Conservation (phyloP, 2,888 invertebrate species). For the Drosophila pegasa region DNA sequence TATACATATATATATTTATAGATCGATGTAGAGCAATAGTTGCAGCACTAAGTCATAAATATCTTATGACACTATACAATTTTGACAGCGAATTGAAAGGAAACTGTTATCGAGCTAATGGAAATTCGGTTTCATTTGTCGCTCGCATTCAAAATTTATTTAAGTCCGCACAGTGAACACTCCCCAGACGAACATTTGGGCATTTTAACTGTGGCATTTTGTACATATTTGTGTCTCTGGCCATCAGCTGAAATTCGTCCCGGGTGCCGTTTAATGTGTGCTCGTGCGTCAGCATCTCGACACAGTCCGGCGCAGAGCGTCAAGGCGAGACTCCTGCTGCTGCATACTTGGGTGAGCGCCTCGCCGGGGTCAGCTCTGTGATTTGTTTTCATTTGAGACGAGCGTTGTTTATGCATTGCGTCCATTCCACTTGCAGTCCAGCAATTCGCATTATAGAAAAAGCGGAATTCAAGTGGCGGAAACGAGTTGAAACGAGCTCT, state of each 20-base stretch:
- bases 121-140: background rate
- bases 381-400: slow-evolving; percentile 36
- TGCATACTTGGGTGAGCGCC: slow-evolving; percentile 31
- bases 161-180: slow-evolving; percentile 41
- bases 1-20: background rate
- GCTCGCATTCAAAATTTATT: slow-evolving; percentile 44
- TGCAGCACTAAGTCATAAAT: background rate
- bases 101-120: slow-evolving; percentile 4
- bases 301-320: slow-evolving; percentile 11
- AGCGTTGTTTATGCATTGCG: slow-evolving; percentile 24
- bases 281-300: slow-evolving; percentile 33
- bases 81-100: background rate
- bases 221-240: slow-evolving; percentile 2
- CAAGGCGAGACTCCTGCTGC: slow-evolving; percentile 2
- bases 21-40: background rate
- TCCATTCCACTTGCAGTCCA: slow-evolving; percentile 18
- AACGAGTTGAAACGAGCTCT: slow-evolving; percentile 42
- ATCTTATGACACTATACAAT: background rate
- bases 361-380: slow-evolving; percentile 18
- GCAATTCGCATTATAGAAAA: slow-evolving; percentile 39
- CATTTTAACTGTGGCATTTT: slow-evolving; percentile 13
- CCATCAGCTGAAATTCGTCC: slow-evolving; percentile 49
- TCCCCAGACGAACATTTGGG: slow-evolving; percentile 31
- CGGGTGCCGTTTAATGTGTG: slow-evolving; percentile 37
- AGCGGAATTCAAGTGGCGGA: slow-evolving; percentile 25